These are phyloP conservation scores for Platorchestia sp. DNA, from an alignment of 1,140 invertebrate species.

Conservation along the genomic window DNA sequence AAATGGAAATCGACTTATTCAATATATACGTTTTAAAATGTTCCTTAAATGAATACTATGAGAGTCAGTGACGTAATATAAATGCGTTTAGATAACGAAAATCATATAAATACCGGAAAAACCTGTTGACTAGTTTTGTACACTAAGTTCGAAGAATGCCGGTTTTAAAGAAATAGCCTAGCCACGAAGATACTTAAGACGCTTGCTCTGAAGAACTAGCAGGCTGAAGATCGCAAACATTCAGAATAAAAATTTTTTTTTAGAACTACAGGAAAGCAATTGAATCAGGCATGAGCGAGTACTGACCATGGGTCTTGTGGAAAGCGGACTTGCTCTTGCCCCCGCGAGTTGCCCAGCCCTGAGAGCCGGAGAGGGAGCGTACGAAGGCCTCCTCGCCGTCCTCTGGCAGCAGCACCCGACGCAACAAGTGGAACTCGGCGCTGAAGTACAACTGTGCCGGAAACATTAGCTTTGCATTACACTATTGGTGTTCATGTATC, in stretches of 20 bases:
- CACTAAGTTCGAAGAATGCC: too few species aligned
- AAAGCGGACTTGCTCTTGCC: conserved; percentile 98
- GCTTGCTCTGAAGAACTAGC: too few species aligned
- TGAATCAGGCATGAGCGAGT: neutral
- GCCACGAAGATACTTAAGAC: too few species aligned
- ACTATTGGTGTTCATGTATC: too few species aligned
- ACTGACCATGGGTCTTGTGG: conserved; percentile 87
- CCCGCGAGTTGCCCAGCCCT: conserved; percentile 93
- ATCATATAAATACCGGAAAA: neutral
- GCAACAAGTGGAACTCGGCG: conserved; percentile 84
- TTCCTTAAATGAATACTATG: neutral
- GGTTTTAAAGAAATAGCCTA: too few species aligned
- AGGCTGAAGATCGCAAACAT: too few species aligned
- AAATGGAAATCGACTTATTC: neutral
- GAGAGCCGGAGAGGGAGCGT: conserved; percentile 88
- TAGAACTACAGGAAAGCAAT: neutral
- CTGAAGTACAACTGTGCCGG: conserved; percentile 79
- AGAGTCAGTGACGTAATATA: neutral
- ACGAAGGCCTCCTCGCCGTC: conserved; percentile 77
- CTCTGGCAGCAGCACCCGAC: conserved; percentile 79
- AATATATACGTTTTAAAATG: neutral
- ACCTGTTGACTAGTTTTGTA: neutral
- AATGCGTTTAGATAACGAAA: neutral
- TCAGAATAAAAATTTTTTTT: too few species aligned
- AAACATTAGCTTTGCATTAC: too few species aligned